Percentiles rank a stretch among this genome's conserved stretches.
Conservation (phyloP, 2,888 invertebrate genomes). For the Orchesellides sinensis region DNA sequence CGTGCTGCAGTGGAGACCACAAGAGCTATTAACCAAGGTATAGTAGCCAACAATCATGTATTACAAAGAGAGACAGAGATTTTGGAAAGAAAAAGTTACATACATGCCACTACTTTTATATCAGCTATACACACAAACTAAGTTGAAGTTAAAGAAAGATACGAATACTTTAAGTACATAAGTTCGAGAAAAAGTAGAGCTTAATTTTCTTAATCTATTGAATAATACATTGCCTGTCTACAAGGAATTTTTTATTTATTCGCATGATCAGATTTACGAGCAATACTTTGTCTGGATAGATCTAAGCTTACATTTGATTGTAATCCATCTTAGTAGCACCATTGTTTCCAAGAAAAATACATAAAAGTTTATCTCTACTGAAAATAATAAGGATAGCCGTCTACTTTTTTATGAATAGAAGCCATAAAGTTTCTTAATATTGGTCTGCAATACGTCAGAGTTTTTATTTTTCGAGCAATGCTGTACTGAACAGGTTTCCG, state of each 20-base stretch:
- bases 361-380: neutral
- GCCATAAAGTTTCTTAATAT: neutral
- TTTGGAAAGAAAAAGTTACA: neutral
- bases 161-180: no score
- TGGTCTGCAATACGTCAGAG: neutral
- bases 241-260: constrained; percentile 28
- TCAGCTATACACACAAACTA: no score
- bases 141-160: no score
- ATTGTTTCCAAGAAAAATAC: constrained; percentile 9
- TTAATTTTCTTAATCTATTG: constrained; percentile 27
- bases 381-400: no score
- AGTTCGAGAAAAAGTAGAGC: neutral
- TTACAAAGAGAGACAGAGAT: neutral
- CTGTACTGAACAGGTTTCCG: constrained; percentile 80
- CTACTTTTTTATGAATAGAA: no score
- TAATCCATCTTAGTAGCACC: constrained; percentile 17
- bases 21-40: constrained; percentile 89
- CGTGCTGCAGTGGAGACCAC: constrained; percentile 95
- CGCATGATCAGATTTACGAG: constrained; percentile 39
- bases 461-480: neutral
- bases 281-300: constrained; percentile 9
- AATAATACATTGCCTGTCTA: constrained; percentile 42
- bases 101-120: neutral
- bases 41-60: no score
- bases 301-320: constrained; percentile 6